Conservation (phyloP, 2,888 invertebrate species). For the Coenonympha glycerion region DNA sequence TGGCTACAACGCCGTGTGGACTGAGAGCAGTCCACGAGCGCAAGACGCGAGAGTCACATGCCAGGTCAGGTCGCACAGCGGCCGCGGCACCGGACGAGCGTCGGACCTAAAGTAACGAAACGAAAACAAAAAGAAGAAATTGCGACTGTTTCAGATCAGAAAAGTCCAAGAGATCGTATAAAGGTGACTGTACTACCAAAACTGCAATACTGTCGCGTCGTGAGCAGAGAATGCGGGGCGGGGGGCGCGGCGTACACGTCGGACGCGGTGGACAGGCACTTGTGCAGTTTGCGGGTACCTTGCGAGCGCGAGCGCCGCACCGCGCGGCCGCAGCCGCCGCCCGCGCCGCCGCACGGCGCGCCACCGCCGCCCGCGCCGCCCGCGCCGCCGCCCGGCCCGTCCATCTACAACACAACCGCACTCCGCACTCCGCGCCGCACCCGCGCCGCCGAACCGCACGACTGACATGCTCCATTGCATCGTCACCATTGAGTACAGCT, state of each 20-base stretch:
- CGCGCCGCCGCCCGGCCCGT: slow-evolving; percentile 41
- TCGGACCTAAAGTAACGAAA: slow-evolving; percentile 33
- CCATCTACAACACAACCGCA: slow-evolving; percentile 79
- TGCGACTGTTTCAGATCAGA: slow-evolving; percentile 70
- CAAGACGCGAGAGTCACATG: not conserved
- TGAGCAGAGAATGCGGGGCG: slow-evolving; percentile 82
- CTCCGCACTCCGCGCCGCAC: slow-evolving; percentile 24
- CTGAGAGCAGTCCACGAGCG: not conserved
- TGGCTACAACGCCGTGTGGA: no score
- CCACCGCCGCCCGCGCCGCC: slow-evolving; percentile 76
- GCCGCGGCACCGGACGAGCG: not conserved
- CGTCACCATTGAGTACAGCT: not conserved
- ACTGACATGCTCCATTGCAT: not conserved
- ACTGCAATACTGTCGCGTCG: slow-evolving; percentile 95
- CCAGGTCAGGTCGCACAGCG: not conserved
- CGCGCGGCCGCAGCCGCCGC: slow-evolving; percentile 38
- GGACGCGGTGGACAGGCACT: slow-evolving; percentile 92
- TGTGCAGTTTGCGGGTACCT: slow-evolving; percentile 95
- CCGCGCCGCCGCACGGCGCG: slow-evolving; percentile 60
- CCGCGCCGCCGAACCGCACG: not conserved
- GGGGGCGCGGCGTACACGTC: slow-evolving; percentile 82
- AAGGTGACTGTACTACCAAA: slow-evolving; percentile 93
- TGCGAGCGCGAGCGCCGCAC: slow-evolving; percentile 82
- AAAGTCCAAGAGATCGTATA: slow-evolving; percentile 54
- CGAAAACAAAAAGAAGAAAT: slow-evolving; percentile 50